Percentiles rank a stretch among this genome's conserved stretches.
Evolutionary conservation across 1,140 invertebrate genomes (phyloP).

Genomic region (Cheumatopsyche charites): DNA sequence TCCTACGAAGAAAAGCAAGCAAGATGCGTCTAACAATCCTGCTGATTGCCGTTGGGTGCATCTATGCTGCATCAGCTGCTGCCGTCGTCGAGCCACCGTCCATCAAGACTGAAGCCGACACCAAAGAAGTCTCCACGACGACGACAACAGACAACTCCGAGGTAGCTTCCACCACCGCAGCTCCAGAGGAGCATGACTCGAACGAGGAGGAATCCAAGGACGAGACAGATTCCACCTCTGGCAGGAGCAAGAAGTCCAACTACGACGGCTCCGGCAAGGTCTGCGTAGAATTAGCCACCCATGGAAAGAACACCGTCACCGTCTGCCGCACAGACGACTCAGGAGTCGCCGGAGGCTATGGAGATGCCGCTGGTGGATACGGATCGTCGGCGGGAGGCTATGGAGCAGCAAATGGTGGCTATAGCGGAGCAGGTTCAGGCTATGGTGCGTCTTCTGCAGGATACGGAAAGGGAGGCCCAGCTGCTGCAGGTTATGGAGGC

Average conservation of each 20-base stretch:
- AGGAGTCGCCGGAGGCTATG: slow-evolving; percentile 31
- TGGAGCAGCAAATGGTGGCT: slow-evolving; percentile 25
- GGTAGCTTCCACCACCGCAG: not conserved
- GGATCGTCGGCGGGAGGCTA: slow-evolving; percentile 26
- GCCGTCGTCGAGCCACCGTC: not conserved
- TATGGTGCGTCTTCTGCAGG: not conserved
- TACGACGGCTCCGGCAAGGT: slow-evolving; percentile 25
- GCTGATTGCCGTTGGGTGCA: slow-evolving; percentile 26
- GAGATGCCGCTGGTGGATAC: slow-evolving; percentile 26
- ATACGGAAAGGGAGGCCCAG: not conserved
- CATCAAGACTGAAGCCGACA: not conserved
- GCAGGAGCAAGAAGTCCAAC: slow-evolving; percentile 41
- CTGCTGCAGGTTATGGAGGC: slow-evolving; percentile 30
- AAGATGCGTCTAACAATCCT: slow-evolving; percentile 38
- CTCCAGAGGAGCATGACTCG: not conserved
- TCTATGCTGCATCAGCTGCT: slow-evolving; percentile 24
- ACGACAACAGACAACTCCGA: not conserved
- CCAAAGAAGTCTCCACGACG: not conserved
- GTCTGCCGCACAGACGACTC: slow-evolving; percentile 23
- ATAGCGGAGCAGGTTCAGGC: not conserved
- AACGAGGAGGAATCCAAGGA: slow-evolving; percentile 9
- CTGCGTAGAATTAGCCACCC: slow-evolving; percentile 43
- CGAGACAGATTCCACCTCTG: slow-evolving; percentile 5
- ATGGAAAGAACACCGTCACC: slow-evolving; percentile 9
- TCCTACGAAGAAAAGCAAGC: not conserved